phyloP scores from a whole-genome alignment of 2,113 vertebrate species.

The Pteruthius melanotis region DNA sequence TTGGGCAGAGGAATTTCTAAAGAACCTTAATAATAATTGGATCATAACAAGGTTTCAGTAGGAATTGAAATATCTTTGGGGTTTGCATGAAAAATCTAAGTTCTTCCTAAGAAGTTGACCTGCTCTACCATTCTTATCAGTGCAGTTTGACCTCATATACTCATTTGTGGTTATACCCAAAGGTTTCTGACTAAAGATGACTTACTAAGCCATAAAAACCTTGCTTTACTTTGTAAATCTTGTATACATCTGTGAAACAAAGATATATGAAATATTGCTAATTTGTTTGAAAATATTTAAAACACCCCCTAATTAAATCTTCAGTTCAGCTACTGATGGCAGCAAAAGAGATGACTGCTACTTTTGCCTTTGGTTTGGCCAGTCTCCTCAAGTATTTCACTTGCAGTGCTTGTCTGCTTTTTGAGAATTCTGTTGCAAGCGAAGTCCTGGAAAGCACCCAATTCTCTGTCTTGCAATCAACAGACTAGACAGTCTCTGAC shows the following conservation, averaged over 20 bases:
- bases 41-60: no score
- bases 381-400: background rate
- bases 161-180: background rate
- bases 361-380: slow-evolving; percentile 1
- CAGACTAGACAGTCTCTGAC: background rate
- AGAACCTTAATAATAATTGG: no score
- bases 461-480: background rate
- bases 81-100: background rate
- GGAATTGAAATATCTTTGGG: background rate
- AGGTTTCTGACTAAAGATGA: background rate
- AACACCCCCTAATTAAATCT: background rate
- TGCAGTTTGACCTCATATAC: background rate
- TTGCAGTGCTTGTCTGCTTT: background rate
- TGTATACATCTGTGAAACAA: background rate
- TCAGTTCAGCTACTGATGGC: background rate
- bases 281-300: background rate
- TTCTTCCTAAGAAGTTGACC: background rate
- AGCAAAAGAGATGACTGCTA: background rate
- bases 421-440: background rate
- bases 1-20: no score
- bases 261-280: background rate
- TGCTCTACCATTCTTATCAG: background rate
- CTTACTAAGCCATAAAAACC: background rate
- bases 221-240: background rate
- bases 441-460: background rate